A percentile compares a stretch with the other conserved stretches of the same genome.
phyloP scores from a whole-genome alignment of 2,113 vertebrate genomes.

The Syrrhaptes paradoxus region DNA sequence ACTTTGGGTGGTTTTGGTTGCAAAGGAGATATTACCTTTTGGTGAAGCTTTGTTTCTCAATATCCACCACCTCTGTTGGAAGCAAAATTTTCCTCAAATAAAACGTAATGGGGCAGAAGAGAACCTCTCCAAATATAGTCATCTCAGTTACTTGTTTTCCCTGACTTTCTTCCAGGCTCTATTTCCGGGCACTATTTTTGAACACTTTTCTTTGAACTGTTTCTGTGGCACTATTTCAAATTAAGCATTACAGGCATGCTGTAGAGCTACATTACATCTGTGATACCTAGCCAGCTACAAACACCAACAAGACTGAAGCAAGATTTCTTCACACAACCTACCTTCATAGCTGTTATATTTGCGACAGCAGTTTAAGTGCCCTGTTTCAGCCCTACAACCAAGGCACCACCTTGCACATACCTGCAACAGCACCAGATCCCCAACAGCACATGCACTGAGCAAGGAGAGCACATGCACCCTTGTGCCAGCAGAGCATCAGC shows the following conservation, averaged over 20 bases:
- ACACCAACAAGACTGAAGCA: background rate
- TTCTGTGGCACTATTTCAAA: background rate
- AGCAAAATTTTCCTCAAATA: background rate
- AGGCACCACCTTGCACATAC: background rate
- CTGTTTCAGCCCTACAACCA: background rate
- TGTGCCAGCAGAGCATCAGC: accelerated
- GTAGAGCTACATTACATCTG: background rate
- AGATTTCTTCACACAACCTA: background rate
- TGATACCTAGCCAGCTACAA: background rate
- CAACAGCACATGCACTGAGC: accelerated
- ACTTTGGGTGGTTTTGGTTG: accelerated
- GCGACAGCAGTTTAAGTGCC: background rate
- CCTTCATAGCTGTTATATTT: background rate
- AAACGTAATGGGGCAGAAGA: accelerated
- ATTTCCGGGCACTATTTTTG: background rate
- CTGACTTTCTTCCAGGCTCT: too few species aligned
- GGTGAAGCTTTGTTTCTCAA: background rate
- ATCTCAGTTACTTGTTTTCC: background rate
- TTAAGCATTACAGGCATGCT: background rate
- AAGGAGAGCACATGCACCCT: accelerated
- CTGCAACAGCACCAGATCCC: background rate
- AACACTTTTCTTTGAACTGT: background rate
- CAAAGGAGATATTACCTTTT: background rate
- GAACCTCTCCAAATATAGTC: background rate
- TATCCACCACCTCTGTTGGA: background rate